Evolutionary conservation across 2,797 vertebrate genomes (phyloP).

Genomic region (Falco novaeseelandiae): DNA sequence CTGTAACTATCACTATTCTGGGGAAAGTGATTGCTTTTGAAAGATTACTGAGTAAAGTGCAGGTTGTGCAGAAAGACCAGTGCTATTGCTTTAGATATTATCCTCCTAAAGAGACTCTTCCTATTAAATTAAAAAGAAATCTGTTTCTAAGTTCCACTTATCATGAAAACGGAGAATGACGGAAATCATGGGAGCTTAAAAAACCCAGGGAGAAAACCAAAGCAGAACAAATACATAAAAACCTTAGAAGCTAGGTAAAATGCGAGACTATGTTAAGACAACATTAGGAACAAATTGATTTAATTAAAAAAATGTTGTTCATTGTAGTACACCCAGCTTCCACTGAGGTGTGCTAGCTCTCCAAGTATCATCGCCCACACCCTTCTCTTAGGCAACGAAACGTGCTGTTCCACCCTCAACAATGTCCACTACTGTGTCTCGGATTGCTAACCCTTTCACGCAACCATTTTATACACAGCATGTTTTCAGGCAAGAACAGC

Average conservation of each 20-base stretch:
- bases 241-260: neutral
- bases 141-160: neutral
- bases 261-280: neutral
- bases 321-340: slow-evolving; percentile 45
- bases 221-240: neutral
- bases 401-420: neutral
- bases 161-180: neutral
- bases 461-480: slow-evolving; percentile 22
- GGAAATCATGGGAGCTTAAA: neutral
- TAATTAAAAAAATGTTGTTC: neutral
- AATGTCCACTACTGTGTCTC: neutral
- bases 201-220: neutral
- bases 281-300: neutral
- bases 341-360: slow-evolving; percentile 71
- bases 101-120: neutral
- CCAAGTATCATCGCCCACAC: slow-evolving; percentile 40
- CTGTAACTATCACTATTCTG: accelerated
- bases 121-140: neutral
- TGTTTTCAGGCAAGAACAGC: neutral
- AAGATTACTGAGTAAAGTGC: neutral
- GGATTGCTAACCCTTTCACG: slow-evolving; percentile 3
- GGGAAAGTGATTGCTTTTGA: neutral
- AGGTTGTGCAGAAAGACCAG: neutral
- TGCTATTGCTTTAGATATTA: neutral
- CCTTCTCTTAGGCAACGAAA: neutral